These are phyloP conservation scores for Sphinx pinastri DNA, from an alignment of 2,888 invertebrate species.

Conservation along the genomic window DNA sequence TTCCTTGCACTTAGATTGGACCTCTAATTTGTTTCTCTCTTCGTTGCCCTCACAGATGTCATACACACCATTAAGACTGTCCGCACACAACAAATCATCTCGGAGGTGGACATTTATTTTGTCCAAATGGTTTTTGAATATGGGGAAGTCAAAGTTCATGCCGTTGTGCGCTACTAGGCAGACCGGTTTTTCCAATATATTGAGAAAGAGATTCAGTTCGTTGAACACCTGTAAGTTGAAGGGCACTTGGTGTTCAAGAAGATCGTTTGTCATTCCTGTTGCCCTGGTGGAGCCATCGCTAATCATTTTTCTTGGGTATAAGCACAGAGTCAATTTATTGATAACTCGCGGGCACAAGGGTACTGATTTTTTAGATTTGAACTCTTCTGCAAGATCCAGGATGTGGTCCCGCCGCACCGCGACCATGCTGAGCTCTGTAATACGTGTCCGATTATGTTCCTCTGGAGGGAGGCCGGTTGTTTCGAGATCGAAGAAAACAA, in stretches of 20 bases:
- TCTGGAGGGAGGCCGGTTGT: slow-evolving; percentile 86
- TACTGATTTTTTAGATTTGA: neutral
- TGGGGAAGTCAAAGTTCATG: slow-evolving; percentile 89
- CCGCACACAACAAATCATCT: slow-evolving; percentile 84
- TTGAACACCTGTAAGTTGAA: slow-evolving; percentile 84
- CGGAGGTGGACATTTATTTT: slow-evolving; percentile 68
- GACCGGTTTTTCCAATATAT: slow-evolving; percentile 86
- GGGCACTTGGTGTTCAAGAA: slow-evolving; percentile 84
- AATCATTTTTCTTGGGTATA: slow-evolving; percentile 86
- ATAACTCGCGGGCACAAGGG: slow-evolving; percentile 83
- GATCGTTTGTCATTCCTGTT: slow-evolving; percentile 87
- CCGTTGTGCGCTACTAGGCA: slow-evolving; percentile 94
- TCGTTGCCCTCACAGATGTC: slow-evolving; percentile 48
- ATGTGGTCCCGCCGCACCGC: slow-evolving; percentile 82
- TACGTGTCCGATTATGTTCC: slow-evolving; percentile 81
- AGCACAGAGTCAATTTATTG: slow-evolving; percentile 88
- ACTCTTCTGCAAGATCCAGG: slow-evolving; percentile 37
- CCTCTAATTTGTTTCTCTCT: neutral
- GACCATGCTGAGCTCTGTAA: slow-evolving; percentile 88
- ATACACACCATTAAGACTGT: slow-evolving; percentile 71
- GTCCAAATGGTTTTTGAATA: slow-evolving; percentile 85
- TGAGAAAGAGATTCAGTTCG: slow-evolving; percentile 86
- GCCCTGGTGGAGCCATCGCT: slow-evolving; percentile 63
- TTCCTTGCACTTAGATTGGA: neutral
- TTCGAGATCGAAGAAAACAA: slow-evolving; percentile 89